These are phyloP conservation scores for Dryadula phaetusa DNA, from an alignment of 2,888 invertebrate genomes.

Conservation along the genomic window DNA sequence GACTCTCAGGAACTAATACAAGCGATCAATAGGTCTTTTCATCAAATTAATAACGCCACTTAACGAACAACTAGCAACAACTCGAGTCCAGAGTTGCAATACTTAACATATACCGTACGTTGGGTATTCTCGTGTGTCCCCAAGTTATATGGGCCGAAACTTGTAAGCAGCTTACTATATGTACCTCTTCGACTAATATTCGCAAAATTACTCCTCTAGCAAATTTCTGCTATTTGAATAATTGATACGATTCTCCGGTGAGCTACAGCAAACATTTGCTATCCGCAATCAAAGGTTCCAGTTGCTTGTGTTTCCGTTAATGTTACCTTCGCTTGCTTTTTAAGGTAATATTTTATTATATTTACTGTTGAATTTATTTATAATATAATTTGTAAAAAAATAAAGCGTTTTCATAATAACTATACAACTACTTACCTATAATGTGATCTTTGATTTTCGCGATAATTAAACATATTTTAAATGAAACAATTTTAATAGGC, in stretches of 20 bases:
- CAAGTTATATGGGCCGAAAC: conserved; percentile 70
- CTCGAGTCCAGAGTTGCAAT: conserved; percentile 55
- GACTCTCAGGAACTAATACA: conserved; percentile 48
- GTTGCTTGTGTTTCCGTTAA: conserved; percentile 54
- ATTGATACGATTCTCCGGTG: conserved; percentile 65
- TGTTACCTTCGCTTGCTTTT: conserved; percentile 34
- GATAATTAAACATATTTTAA: too few relatives aligned
- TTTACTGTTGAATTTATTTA: background rate
- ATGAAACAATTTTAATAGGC: too few relatives aligned
- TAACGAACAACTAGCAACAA: conserved; percentile 55
- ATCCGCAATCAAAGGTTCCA: conserved; percentile 77
- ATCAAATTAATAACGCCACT: conserved; percentile 69
- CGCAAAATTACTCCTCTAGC: conserved; percentile 72
- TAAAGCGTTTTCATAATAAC: too few relatives aligned
- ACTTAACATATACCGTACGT: conserved; percentile 57
- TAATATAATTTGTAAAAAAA: too few relatives aligned
- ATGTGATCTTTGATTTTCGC: too few relatives aligned
- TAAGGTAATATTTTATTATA: background rate
- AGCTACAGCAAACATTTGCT: conserved; percentile 77
- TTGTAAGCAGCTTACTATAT: conserved; percentile 78
- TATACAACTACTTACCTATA: too few relatives aligned
- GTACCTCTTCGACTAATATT: conserved; percentile 64
- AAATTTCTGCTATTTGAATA: conserved; percentile 77
- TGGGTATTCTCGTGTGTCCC: conserved; percentile 60
- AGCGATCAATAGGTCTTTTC: conserved; percentile 64